Conservation (phyloP, 1,140 invertebrate species). For the Achatina immaculata region DNA sequence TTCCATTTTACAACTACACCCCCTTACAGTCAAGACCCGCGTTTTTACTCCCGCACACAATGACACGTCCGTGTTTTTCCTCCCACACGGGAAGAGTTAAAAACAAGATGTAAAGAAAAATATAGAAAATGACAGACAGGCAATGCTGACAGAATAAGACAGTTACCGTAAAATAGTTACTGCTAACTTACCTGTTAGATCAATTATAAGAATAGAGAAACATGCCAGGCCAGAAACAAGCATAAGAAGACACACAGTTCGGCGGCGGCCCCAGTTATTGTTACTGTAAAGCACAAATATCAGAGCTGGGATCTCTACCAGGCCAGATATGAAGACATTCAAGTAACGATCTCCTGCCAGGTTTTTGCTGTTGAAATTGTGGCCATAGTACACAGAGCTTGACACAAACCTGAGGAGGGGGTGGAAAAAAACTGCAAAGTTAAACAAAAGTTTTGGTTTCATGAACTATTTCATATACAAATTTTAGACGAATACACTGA, state of each 20-base stretch:
- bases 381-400: conserved; percentile 67
- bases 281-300: conserved; percentile 63
- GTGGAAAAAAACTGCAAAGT: too few species aligned
- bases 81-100: too few species aligned
- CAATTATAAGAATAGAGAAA: conserved; percentile 58
- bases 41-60: too few species aligned
- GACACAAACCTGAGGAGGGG: conserved; percentile 61
- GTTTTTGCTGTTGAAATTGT: conserved; percentile 64
- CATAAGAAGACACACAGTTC: conserved; percentile 57
- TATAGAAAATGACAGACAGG: too few species aligned
- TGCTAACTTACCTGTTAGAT: conserved; percentile 56
- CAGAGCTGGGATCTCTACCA: conserved; percentile 67
- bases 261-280: conserved; percentile 62
- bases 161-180: too few species aligned
- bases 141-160: background rate
- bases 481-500: too few species aligned
- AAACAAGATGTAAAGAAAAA: too few species aligned
- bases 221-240: conserved; percentile 58
- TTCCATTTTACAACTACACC: too few species aligned
- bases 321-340: conserved; percentile 66
- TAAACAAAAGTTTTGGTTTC: too few species aligned
- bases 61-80: too few species aligned
- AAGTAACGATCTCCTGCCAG: conserved; percentile 66
- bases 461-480: too few species aligned
- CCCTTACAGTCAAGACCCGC: too few species aligned